Evolutionary conservation across 2,888 invertebrate genomes (phyloP).

Genomic region (Ichneumoninae sp.): DNA sequence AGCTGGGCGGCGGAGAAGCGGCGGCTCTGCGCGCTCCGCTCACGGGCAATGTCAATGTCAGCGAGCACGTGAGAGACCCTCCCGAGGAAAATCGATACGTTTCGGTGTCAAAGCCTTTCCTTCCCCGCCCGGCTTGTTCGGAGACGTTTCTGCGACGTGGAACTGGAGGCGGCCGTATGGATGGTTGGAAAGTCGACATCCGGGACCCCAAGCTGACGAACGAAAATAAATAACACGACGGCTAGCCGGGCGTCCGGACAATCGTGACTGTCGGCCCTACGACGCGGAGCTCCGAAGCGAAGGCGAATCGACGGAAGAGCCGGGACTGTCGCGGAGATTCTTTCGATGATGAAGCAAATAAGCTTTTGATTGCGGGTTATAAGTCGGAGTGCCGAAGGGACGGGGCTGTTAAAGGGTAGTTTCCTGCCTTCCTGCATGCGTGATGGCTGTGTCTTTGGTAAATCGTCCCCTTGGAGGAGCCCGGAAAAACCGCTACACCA

Average conservation of each 20-base stretch:
- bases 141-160: slow-evolving; percentile 12
- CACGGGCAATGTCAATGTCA: slow-evolving; percentile 84
- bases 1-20: slow-evolving; percentile 44
- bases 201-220: background rate
- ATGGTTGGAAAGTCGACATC: slow-evolving; percentile 6
- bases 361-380: slow-evolving; percentile 4
- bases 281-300: background rate
- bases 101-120: slow-evolving; percentile 76
- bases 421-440: slow-evolving; percentile 16
- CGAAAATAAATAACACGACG: background rate
- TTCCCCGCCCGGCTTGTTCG: slow-evolving; percentile 15
- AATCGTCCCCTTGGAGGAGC: slow-evolving; percentile 46
- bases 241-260: too few species aligned
- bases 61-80: slow-evolving; percentile 81
- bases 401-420: background rate
- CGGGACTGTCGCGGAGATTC: background rate
- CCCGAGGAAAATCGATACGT: slow-evolving; percentile 82
- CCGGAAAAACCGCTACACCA: slow-evolving; percentile 59
- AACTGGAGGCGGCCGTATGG: background rate
- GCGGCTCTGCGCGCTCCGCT: slow-evolving; percentile 57
- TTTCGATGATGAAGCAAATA: slow-evolving; percentile 17
- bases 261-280: background rate
- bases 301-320: background rate
- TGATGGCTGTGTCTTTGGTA: slow-evolving; percentile 35
- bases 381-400: background rate